Conservation (phyloP, 2,888 invertebrate species). For the Prenolepis imparis region DNA sequence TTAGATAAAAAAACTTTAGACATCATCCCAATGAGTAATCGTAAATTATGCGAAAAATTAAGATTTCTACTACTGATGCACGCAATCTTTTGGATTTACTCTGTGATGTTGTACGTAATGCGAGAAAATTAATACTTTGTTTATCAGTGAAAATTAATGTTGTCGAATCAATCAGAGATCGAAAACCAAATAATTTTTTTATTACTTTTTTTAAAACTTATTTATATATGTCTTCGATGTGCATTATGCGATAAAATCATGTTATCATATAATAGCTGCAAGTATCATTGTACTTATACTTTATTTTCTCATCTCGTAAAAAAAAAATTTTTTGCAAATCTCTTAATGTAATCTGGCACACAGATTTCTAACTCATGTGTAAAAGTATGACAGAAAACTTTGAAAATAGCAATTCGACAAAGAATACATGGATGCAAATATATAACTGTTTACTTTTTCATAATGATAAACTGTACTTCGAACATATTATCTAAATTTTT, state of each 20-base stretch:
- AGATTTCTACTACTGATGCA: neutral
- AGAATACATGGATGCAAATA: neutral
- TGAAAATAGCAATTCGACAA: neutral
- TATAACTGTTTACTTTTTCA: neutral
- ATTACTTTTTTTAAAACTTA: neutral
- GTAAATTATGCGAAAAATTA: neutral
- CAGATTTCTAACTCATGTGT: neutral
- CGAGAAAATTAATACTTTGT: neutral
- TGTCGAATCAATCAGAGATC: neutral
- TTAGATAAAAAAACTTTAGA: neutral
- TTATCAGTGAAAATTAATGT: neutral
- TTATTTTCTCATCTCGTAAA: neutral
- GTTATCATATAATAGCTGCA: neutral
- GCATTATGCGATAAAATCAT: conserved; percentile 12
- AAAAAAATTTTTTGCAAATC: neutral
- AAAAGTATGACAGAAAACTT: neutral
- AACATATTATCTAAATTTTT: neutral
- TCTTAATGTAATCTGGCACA: neutral
- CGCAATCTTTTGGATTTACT: neutral
- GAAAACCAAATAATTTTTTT: neutral
- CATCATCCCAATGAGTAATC: neutral
- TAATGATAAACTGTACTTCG: neutral
- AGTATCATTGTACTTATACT: neutral
- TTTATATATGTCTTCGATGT: neutral
- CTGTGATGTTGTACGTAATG: neutral